Conservation (phyloP, 2,113 vertebrate genomes). For the Paraplagusia blochii region DNA sequence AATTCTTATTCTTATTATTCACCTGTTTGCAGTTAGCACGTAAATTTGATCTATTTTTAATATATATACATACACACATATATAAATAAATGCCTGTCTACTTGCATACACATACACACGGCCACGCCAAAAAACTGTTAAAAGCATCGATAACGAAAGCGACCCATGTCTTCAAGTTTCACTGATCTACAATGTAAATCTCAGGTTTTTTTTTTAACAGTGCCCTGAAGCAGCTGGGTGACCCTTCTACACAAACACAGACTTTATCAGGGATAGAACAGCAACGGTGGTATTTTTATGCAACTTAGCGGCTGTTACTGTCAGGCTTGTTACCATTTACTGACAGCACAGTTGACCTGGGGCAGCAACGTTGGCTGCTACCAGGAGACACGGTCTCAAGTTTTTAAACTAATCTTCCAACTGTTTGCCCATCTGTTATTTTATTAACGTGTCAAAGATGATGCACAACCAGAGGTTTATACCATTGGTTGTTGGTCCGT, state of each 20-base stretch:
- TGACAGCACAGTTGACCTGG: background rate
- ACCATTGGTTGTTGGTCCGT: background rate
- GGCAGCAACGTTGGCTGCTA: background rate
- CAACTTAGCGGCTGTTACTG: background rate
- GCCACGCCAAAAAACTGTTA: too few relatives aligned
- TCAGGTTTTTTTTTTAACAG: background rate
- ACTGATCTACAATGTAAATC: too few relatives aligned
- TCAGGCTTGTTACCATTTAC: background rate
- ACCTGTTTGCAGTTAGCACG: too few relatives aligned
- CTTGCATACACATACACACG: too few relatives aligned
- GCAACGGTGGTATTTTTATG: background rate
- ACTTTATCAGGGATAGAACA: background rate
- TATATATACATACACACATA: too few relatives aligned
- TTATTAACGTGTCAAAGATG: constrained; percentile 11
- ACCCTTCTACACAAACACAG: background rate
- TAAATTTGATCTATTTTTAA: too few relatives aligned
- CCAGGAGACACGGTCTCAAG: background rate
- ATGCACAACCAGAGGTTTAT: background rate
- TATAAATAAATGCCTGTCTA: too few relatives aligned
- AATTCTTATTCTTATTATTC: too few relatives aligned
- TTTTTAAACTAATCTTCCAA: constrained; percentile 1
- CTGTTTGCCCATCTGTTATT: constrained; percentile 9
- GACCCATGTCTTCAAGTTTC: too few relatives aligned
- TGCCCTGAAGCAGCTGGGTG: background rate
- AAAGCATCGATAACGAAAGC: too few relatives aligned